Conservation (phyloP, 2,888 invertebrate species). For the Ashinkailepas kermadecensis region DNA sequence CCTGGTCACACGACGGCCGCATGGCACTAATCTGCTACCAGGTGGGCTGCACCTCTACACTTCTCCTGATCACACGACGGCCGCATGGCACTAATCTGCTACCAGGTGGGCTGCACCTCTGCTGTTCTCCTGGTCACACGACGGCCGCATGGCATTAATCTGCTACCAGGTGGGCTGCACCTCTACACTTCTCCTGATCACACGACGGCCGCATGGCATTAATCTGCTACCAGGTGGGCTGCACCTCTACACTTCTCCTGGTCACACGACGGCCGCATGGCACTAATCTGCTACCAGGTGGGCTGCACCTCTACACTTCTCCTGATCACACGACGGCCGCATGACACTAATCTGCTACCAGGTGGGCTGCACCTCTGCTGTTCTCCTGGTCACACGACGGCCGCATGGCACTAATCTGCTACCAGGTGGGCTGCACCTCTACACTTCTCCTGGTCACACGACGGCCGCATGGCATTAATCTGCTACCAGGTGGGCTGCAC, state of each 20-base stretch:
- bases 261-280: slow-evolving; percentile 98
- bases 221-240: slow-evolving; percentile 89
- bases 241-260: slow-evolving; percentile 99
- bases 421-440: too few relatives aligned
- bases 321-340: slow-evolving; percentile 96
- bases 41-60: too few relatives aligned
- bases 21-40: slow-evolving; percentile 98
- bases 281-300: slow-evolving; percentile 92
- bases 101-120: too few relatives aligned
- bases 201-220: slow-evolving; percentile 97
- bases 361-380: too few relatives aligned
- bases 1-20: slow-evolving; percentile 96
- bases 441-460: slow-evolving; percentile 99
- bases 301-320: too few relatives aligned
- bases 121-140: slow-evolving; percentile 99
- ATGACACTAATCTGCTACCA: slow-evolving; percentile 98
- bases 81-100: slow-evolving; percentile 95
- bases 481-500: slow-evolving; percentile 89
- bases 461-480: slow-evolving; percentile 95
- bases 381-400: slow-evolving; percentile 99
- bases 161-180: slow-evolving; percentile 89
- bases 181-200: slow-evolving; percentile 98
- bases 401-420: slow-evolving; percentile 95
- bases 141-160: slow-evolving; percentile 95
- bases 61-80: slow-evolving; percentile 99